phyloP scores from a whole-genome alignment of 2,797 vertebrate species.

The Falco naumanni region DNA sequence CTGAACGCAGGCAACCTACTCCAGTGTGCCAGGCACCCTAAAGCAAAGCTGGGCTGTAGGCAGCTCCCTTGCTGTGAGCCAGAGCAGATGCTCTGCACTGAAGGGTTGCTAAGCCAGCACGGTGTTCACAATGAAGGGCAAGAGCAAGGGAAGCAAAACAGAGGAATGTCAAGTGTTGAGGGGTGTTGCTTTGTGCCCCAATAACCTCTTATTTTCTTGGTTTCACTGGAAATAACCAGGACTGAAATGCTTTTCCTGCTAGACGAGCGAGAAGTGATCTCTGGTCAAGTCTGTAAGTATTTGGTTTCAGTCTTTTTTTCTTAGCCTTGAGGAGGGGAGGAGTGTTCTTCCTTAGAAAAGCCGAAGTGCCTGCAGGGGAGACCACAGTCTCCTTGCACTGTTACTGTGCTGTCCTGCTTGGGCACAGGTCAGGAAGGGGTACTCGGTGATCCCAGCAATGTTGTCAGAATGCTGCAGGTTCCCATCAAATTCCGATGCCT shows the following conservation, averaged over 20 bases:
- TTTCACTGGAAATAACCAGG: constrained; percentile 4
- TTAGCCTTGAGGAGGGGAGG: neutral
- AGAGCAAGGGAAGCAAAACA: neutral
- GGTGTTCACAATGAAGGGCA: neutral
- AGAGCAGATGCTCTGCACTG: neutral
- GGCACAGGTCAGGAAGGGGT: neutral
- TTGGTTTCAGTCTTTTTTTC: neutral
- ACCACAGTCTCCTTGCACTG: neutral
- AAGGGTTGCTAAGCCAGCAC: neutral
- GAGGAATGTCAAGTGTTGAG: neutral
- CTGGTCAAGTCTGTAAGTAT: neutral
- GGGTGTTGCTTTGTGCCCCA: neutral
- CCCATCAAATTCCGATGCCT: neutral
- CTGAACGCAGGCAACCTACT: neutral
- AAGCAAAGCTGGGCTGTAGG: neutral
- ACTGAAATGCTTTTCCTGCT: neutral
- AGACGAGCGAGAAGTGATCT: neutral
- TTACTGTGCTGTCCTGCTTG: neutral
- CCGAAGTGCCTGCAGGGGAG: neutral
- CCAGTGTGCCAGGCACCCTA: neutral
- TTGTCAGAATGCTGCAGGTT: neutral
- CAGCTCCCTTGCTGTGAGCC: neutral
- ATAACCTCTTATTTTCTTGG: neutral
- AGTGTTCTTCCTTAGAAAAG: neutral
- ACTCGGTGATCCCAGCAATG: neutral